Evolutionary conservation across 2,888 invertebrate genomes (phyloP).

Genomic region (Cheilosia scutellata): DNA sequence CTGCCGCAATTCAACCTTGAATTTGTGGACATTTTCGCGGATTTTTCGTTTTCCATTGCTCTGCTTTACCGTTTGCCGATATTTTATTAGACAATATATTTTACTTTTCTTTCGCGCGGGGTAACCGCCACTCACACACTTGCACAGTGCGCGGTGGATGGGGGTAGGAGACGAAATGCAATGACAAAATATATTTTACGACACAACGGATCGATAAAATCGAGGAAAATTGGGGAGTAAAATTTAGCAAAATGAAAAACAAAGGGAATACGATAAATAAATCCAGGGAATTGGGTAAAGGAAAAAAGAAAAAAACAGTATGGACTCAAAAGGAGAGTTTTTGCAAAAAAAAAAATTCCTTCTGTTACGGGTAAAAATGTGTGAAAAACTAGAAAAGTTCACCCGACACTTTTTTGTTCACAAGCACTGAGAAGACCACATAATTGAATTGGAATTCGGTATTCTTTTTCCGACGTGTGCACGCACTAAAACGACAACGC

Average conservation of each 20-base stretch:
- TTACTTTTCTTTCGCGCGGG: slow-evolving; percentile 6
- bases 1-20: slow-evolving; percentile 58
- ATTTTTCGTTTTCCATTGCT: slow-evolving; percentile 4
- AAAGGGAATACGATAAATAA: slow-evolving; percentile 29
- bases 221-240: slow-evolving; percentile 2
- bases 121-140: slow-evolving; percentile 47
- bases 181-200: slow-evolving; percentile 28
- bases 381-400: slow-evolving; percentile 16
- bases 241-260: slow-evolving; percentile 1
- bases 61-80: slow-evolving; percentile 4
- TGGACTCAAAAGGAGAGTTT: slow-evolving; percentile 2
- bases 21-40: slow-evolving; percentile 57
- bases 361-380: background rate
- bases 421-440: slow-evolving; percentile 50
- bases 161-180: slow-evolving; percentile 24
- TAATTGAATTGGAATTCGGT: slow-evolving; percentile 54
- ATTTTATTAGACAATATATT: slow-evolving; percentile 16
- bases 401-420: slow-evolving; percentile 37
- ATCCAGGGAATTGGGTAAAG: slow-evolving; percentile 12
- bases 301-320: slow-evolving; percentile 19
- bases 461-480: slow-evolving; percentile 4
- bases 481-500: slow-evolving; percentile 7
- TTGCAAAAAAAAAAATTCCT: background rate
- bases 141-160: slow-evolving; percentile 37
- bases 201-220: slow-evolving; percentile 61